These are phyloP conservation scores for Bombus pascuorum DNA, from an alignment of 1,140 invertebrate species.

Conservation along the genomic window DNA sequence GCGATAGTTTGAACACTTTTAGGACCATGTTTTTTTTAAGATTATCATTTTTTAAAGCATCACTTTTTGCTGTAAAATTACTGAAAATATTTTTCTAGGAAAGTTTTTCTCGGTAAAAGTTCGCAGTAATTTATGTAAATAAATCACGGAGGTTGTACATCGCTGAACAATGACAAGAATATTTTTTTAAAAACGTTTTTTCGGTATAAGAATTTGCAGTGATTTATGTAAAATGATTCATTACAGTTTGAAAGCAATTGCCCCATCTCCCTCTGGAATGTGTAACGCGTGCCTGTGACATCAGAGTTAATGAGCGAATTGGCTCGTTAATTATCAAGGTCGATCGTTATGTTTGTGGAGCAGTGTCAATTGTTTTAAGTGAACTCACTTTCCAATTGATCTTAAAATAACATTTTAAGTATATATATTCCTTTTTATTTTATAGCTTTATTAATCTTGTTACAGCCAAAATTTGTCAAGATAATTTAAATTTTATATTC, in stretches of 20 bases:
- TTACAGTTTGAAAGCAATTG: background rate
- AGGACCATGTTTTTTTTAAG: background rate
- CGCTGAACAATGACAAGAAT: background rate
- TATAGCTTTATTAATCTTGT: too few relatives aligned
- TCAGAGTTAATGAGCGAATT: constrained; percentile 5
- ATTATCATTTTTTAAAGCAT: background rate
- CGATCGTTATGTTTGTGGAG: constrained; percentile 6
- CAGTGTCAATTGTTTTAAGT: constrained; percentile 32
- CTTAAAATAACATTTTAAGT: constrained; percentile 8
- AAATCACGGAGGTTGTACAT: too few relatives aligned
- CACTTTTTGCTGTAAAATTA: background rate
- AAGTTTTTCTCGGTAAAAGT: background rate
- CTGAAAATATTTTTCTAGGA: background rate
- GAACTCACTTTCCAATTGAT: background rate
- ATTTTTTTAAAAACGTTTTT: background rate
- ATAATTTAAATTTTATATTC: too few relatives aligned
- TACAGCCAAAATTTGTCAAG: too few relatives aligned
- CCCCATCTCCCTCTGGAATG: constrained; percentile 14
- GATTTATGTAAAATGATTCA: background rate
- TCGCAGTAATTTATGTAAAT: background rate
- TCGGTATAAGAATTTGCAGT: background rate
- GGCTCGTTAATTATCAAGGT: constrained; percentile 35
- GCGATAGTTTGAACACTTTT: background rate
- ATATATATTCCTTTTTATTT: background rate
- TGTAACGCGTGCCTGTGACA: constrained; percentile 22